Evolutionary conservation across 2,797 vertebrate genomes (phyloP).

Genomic region (Dermochelys coriacea): DNA sequence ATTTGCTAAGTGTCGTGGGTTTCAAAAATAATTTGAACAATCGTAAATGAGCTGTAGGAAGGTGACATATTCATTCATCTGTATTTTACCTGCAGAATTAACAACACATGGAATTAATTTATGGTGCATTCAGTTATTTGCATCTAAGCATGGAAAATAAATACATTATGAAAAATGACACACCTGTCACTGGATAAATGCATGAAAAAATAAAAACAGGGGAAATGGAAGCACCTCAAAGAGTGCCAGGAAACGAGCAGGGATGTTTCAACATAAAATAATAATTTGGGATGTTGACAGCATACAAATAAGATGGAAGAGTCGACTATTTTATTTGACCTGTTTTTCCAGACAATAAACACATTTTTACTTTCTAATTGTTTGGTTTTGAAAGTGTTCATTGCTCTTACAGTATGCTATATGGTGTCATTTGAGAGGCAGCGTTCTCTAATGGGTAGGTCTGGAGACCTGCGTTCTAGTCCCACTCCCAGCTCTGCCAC

Average conservation of each 20-base stretch:
- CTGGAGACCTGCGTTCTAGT: not conserved
- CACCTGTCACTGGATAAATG: slow-evolving; percentile 27
- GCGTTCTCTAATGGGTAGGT: not conserved
- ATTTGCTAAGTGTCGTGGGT: not conserved
- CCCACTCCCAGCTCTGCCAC: not conserved
- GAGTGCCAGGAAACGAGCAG: slow-evolving; percentile 32
- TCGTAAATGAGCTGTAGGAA: slow-evolving; percentile 37
- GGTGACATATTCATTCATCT: not conserved
- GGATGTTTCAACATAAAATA: slow-evolving; percentile 21
- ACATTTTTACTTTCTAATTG: not conserved
- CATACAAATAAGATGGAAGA: not conserved
- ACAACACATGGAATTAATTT: slow-evolving; percentile 40
- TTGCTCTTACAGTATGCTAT: not conserved
- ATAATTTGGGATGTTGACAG: slow-evolving; percentile 42
- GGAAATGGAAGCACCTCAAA: not conserved
- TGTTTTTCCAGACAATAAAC: not conserved
- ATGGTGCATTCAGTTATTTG: slow-evolving; percentile 42
- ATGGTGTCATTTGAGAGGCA: not conserved
- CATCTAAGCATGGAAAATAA: slow-evolving; percentile 23
- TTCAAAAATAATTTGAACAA: slow-evolving; percentile 30
- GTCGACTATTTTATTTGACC: not conserved
- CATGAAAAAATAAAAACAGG: not conserved
- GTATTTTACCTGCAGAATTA: slow-evolving; percentile 46
- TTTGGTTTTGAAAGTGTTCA: not conserved
- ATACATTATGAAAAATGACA: slow-evolving; percentile 31